A percentile compares a stretch with the other conserved stretches of the same genome.
Evolutionary conservation across 2,888 invertebrate genomes (phyloP).

Genomic region (Heliconius ismenius): DNA sequence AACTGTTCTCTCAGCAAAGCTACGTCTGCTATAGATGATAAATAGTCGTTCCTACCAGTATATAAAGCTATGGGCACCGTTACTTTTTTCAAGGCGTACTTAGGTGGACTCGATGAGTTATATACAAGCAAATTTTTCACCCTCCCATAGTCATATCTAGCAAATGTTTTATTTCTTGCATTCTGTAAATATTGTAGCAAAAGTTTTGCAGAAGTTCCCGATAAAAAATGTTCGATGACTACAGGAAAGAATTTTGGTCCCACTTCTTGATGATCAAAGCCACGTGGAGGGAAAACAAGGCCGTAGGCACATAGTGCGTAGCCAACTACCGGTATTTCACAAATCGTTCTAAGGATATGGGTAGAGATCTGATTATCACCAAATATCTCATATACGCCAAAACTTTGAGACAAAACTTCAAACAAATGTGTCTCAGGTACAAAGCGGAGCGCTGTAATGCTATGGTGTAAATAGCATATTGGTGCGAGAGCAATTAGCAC

Average conservation of each 20-base stretch:
- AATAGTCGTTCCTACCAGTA: slow-evolving; percentile 47
- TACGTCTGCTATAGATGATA: slow-evolving; percentile 47
- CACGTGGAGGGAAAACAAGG: slow-evolving; percentile 33
- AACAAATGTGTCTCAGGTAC: slow-evolving; percentile 50
- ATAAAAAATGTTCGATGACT: slow-evolving; percentile 48
- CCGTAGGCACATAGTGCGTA: slow-evolving; percentile 39
- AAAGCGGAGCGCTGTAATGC: slow-evolving; percentile 49
- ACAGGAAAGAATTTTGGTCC: slow-evolving; percentile 45
- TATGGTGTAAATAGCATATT: slow-evolving; percentile 69
- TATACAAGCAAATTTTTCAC: slow-evolving; percentile 44
- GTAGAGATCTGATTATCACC: slow-evolving; percentile 28
- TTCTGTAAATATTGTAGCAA: slow-evolving; percentile 53
- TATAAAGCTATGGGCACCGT: slow-evolving; percentile 47
- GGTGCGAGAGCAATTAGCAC: slow-evolving; percentile 80
- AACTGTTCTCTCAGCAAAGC: slow-evolving; percentile 43
- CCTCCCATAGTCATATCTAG: slow-evolving; percentile 52
- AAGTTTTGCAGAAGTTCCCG: slow-evolving; percentile 53
- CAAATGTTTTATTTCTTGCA: slow-evolving; percentile 47
- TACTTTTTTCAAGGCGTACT: slow-evolving; percentile 50
- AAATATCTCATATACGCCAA: slow-evolving; percentile 40
- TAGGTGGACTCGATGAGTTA: slow-evolving; percentile 46
- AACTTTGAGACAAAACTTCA: slow-evolving; percentile 26
- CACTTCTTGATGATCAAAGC: slow-evolving; percentile 44
- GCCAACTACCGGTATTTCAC: slow-evolving; percentile 30
- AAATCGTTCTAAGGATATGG: slow-evolving; percentile 26